Percentiles rank a stretch among this genome's conserved stretches.
Evolutionary conservation across 1,140 invertebrate species (phyloP).

Genomic region (Pantala flavescens): DNA sequence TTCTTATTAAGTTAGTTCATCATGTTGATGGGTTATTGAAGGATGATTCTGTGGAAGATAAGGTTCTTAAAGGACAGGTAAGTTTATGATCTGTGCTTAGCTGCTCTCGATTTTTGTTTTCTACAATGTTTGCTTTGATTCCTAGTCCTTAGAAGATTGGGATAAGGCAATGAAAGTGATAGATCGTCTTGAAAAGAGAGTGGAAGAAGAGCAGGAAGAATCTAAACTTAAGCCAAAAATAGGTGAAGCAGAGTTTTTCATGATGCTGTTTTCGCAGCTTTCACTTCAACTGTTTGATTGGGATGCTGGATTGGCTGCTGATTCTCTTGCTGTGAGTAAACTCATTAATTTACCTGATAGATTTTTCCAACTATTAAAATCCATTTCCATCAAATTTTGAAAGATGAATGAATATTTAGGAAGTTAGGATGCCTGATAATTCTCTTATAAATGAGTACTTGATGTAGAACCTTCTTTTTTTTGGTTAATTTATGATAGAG

Average conservation of each 20-base stretch:
- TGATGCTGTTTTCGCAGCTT: constrained; percentile 54
- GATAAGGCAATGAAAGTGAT: constrained; percentile 43
- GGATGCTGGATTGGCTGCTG: constrained; percentile 51
- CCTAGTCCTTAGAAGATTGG: constrained; percentile 43
- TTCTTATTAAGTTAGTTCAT: constrained; percentile 21
- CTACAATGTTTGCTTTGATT: background rate
- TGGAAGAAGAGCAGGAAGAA: constrained; percentile 28
- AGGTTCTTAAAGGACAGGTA: constrained; percentile 37
- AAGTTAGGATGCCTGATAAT: too few species aligned
- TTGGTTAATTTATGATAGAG: background rate
- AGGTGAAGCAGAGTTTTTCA: constrained; percentile 39
- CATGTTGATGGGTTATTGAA: constrained; percentile 27
- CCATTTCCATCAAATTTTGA: too few species aligned
- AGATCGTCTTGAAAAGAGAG: constrained; percentile 35
- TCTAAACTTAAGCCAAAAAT: constrained; percentile 34
- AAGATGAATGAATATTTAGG: too few species aligned
- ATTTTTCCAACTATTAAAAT: too few species aligned
- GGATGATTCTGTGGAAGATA: constrained; percentile 40
- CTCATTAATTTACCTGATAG: too few species aligned
- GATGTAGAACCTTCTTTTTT: background rate
- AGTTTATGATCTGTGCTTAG: constrained; percentile 29
- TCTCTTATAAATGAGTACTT: too few species aligned
- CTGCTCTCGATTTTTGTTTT: constrained; percentile 37
- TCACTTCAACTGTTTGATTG: constrained; percentile 54
- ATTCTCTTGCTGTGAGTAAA: constrained; percentile 43